Base-by-base conservation (phyloP, 2,888 invertebrate genomes). In the Drosophila mulleri region DNA sequence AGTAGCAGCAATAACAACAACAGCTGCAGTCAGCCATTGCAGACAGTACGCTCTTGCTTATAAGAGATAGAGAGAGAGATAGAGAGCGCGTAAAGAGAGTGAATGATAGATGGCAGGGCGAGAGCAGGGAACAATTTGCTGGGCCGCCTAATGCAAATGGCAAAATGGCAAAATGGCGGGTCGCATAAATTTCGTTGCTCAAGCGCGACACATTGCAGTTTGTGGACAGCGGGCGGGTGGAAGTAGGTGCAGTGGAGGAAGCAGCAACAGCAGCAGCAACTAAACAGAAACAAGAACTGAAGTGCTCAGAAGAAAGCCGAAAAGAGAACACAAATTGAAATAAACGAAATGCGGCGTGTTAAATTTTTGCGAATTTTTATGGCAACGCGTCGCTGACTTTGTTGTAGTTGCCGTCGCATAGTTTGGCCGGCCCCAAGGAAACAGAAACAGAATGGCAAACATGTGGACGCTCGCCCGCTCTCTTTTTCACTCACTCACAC, bases 381-480 rank as follows among this genome's bases (percentile, higher is more conserved):
- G 68, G 80, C 80, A 63, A 70, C 74, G 74, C 75, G 78, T 71
- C 72, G 79, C 63, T 75, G 79, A 75, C 79, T 72, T 64, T 79
- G 72, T 78, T 75, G 67, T 57, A 32, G 47, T 26, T 47, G 48
- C 59, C 78, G 78, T 78, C 64, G 75, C 80, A 75, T 78, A 75
- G 79, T 75, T 79, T 56, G 63, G 79, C 62, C 57, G 72, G 72
- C 76, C 80, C 81, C 71, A 83, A 88, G 88, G 88, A 84, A 88
- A 57, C 80, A 79, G 88, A 84, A 85, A 57, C 80, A 79, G 88
- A 82, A 83, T 82, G 75, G 88, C 85, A 88, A 88, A 88, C 83
- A 83, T 83, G 83, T 83, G 83, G 83, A 72, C 45, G 37, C 67
- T 57, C 64, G 50, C 48, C 68, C 47, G 48, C 53, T 37, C 56